These are phyloP conservation scores for Lepidothrix coronata DNA, from an alignment of 2,113 vertebrate genomes.

Conservation along the genomic window DNA sequence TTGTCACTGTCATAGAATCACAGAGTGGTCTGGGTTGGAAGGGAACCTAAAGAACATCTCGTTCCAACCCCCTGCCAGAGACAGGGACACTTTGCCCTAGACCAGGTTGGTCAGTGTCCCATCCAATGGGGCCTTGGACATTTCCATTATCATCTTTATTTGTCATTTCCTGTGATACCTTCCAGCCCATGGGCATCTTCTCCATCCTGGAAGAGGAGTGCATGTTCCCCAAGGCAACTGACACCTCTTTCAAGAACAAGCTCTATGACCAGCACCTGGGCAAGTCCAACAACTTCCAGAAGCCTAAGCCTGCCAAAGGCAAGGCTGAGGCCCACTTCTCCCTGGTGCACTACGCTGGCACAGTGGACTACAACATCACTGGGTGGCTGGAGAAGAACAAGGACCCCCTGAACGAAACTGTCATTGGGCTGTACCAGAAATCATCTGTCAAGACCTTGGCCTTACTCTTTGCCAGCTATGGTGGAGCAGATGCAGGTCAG, in stretches of 20 bases:
- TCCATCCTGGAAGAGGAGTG: conserved; percentile 81
- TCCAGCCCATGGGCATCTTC: conserved; percentile 43
- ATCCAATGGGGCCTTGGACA: too few species aligned
- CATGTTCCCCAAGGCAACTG: conserved; percentile 88
- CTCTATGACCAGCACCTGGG: conserved; percentile 81
- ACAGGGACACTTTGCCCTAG: background rate
- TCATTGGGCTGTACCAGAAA: conserved; percentile 45
- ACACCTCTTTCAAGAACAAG: conserved; percentile 85
- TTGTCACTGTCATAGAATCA: background rate
- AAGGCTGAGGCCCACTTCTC: conserved; percentile 79
- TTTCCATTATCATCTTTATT: too few species aligned
- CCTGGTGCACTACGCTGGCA: conserved; percentile 76
- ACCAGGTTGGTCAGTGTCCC: too few species aligned
- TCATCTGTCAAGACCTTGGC: conserved; percentile 64
- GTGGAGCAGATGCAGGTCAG: conserved; percentile 1
- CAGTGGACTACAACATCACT: conserved; percentile 77
- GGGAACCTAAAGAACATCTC: background rate
- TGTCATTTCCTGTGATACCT: background rate
- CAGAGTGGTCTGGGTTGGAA: background rate
- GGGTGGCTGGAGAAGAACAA: conserved; percentile 85
- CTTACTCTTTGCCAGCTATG: conserved; percentile 71
- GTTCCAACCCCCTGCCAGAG: background rate
- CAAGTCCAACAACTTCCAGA: background rate
- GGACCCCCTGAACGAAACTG: conserved; percentile 85
- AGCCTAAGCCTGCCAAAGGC: conserved; percentile 77